Conservation (phyloP, 2,888 invertebrate genomes). For the Harpagoxenus sublaevis region DNA sequence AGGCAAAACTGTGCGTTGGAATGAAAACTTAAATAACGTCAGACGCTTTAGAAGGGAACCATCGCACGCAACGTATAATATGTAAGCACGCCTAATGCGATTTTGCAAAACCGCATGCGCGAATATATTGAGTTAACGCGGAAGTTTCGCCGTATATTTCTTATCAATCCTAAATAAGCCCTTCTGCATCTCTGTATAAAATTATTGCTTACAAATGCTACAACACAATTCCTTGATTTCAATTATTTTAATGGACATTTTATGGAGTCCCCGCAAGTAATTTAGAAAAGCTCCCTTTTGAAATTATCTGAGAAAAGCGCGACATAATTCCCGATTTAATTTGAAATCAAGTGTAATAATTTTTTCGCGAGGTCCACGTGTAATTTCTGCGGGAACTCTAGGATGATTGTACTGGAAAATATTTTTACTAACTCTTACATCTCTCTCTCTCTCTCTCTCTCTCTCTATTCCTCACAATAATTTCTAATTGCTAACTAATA, state of each 20-base stretch:
- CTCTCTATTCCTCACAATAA: constrained; percentile 55
- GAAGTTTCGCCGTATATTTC: constrained; percentile 2
- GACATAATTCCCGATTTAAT: constrained; percentile 13
- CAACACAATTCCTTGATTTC: not conserved
- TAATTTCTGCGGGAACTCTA: not conserved
- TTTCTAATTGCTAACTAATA: constrained; percentile 69
- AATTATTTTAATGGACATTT: constrained; percentile 15
- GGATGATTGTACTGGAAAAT: constrained; percentile 37
- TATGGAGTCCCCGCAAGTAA: not conserved
- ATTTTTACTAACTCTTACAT: constrained; percentile 54
- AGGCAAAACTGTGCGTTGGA: constrained; percentile 71
- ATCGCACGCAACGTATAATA: constrained; percentile 40
- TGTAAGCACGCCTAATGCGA: constrained; percentile 21
- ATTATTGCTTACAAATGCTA: not conserved
- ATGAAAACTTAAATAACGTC: constrained; percentile 71
- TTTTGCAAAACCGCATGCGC: constrained; percentile 28
- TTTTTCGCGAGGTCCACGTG: not conserved
- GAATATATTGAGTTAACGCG: constrained; percentile 43
- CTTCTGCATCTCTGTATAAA: not conserved
- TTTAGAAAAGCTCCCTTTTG: not conserved
- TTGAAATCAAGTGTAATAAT: constrained; percentile 15
- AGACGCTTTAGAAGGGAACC: constrained; percentile 67
- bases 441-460: constrained; percentile 52
- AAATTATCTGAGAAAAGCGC: not conserved
- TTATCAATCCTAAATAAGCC: constrained; percentile 6